A percentile compares a stretch with the other conserved stretches of the same genome.
These are phyloP conservation scores for Sitta europaea DNA, from an alignment of 2,113 vertebrate genomes.

Conservation along the genomic window DNA sequence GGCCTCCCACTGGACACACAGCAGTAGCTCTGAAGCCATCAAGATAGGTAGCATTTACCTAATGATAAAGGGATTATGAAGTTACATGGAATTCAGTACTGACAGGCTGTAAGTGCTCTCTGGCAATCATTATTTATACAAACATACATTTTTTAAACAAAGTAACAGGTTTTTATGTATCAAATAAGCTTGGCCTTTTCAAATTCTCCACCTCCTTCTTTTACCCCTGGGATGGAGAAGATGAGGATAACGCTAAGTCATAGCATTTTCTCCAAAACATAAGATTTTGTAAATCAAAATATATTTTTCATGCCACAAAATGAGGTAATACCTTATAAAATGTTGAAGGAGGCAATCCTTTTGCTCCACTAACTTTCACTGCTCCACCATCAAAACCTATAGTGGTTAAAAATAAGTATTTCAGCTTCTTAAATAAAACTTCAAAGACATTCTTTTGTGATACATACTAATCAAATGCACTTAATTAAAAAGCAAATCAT, in stretches of 20 bases:
- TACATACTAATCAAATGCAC: background rate
- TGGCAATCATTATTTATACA: background rate
- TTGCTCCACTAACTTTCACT: slow-evolving; percentile 76
- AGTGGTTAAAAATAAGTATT: background rate
- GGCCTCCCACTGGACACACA: slow-evolving; percentile 80
- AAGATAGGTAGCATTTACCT: slow-evolving; percentile 85
- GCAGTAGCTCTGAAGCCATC: slow-evolving; percentile 85
- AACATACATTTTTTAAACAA: background rate
- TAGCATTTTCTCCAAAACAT: background rate
- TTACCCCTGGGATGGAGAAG: background rate
- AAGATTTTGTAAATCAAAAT: background rate
- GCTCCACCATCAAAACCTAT: slow-evolving; percentile 75
- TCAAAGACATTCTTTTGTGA: background rate
- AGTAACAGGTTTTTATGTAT: background rate
- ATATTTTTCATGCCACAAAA: background rate
- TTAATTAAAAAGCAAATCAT: background rate
- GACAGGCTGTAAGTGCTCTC: background rate
- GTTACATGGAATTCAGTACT: background rate
- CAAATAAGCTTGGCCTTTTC: background rate
- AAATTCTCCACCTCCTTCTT: background rate
- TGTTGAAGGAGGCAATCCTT: slow-evolving; percentile 72
- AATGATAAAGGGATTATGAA: background rate
- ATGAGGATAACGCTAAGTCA: background rate
- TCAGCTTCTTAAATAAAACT: background rate
- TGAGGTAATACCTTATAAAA: slow-evolving; percentile 76